Base-by-base conservation (phyloP, 2,113 vertebrate species). In the Urocolius indicus region DNA sequence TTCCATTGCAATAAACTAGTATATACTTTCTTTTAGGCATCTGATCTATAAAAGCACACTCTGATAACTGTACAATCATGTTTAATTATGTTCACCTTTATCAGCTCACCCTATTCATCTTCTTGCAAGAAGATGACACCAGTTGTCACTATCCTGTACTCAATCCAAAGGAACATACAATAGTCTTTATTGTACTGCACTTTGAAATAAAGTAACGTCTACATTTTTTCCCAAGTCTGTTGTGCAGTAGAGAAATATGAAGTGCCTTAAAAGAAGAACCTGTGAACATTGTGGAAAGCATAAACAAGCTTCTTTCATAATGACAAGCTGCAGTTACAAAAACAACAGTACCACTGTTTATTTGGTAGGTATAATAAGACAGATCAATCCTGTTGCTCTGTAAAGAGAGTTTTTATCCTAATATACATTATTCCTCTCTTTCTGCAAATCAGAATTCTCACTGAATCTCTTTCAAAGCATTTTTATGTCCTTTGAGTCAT, bases 241-340 rank as follows among this genome's bases (percentile, higher is more conserved):
- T 82, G 48, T 79, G 36, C 74, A 89, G 84, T 34, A 72, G 34
- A 83, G 67, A 87, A 90, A 89, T 76, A 89, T 55, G 55, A 85
- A 83, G 43, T 46, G 34, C 49, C 69, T 46, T 79, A 69, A 87
- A 76, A 41, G 38, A 85, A 84, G 49, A 78, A 79, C 27, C 36
- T 61, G 54, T 84, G 74, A 94, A 85, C 2, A 7, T 23, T 69
- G 46, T 45, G 32, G 84, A 89, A 92, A 95, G 36, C 38, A 76
- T 75, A 93, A 95, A 84, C 49, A 89, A 95, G 27, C 58, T 75
- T 57, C 62, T 79, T 93, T 63, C 66, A 18, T 72, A 57, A 82
- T 30, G 67, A 89, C 41, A 82, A 91, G 62, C 49, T 89, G 78
- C 36, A 90, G 51, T 61, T 88, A 59, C 48, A 71, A 57, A 84